A percentile compares a stretch with the other conserved stretches of the same genome.
Conservation (phyloP, 92 coral and sea anemone genomes). For the Umimayanthus chanpuru region DNA sequence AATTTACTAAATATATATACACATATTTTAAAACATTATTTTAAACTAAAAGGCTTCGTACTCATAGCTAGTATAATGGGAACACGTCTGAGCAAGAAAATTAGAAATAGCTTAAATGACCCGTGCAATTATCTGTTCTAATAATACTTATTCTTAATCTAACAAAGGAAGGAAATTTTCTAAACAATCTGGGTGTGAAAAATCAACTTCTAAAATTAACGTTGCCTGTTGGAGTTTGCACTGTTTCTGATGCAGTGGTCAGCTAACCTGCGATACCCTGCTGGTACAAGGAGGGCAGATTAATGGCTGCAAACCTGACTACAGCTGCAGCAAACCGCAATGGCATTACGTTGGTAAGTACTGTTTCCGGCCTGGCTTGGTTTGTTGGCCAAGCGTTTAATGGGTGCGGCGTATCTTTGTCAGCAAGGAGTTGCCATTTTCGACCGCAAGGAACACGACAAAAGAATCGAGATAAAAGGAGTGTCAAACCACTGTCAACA, state of each 20-base stretch:
- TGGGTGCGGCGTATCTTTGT: conserved; percentile 26
- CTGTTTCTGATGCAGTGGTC: background rate
- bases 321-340: conserved; percentile 20
- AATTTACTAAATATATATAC: no score
- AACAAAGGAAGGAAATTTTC: background rate
- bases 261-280: background rate
- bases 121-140: background rate
- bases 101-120: background rate
- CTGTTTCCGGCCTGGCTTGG: conserved; percentile 27
- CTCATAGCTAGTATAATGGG: no score
- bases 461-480: background rate
- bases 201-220: background rate
- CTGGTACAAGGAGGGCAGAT: background rate
- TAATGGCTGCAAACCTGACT: background rate
- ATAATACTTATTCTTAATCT: background rate
- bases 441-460: conserved; percentile 35
- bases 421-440: background rate
- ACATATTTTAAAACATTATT: no score
- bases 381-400: conserved; percentile 10
- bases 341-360: background rate
- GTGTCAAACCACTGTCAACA: conserved; percentile 13
- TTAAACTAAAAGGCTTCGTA: no score
- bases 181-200: conserved; percentile 5
- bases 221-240: background rate
- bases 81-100: background rate